Evolutionary conservation across 2,113 vertebrate genomes (phyloP), one percentile per base, ranked within the genome.

Genomic region (Diglossa brunneiventris): DNA sequence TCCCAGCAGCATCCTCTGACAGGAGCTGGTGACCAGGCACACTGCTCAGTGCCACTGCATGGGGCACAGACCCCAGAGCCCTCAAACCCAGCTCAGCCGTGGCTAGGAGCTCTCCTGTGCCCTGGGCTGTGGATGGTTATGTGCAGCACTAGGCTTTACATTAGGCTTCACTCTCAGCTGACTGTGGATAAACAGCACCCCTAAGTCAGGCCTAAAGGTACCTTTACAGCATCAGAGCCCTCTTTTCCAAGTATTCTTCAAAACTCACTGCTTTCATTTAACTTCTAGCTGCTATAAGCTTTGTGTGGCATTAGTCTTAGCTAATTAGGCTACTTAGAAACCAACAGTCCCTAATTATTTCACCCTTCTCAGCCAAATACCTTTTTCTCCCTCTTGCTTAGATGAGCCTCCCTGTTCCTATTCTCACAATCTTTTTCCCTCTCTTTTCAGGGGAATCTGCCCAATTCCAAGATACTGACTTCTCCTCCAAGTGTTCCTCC

Each of bases 381-480:
- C 2, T 42, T 28, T 24, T 35, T 8, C 15, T n/a, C 27, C 9
- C 17, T 31, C 22, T 66, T 44, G 22, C 26, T 39, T 26, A 16
- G 2, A 11, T n/a, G 4, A 79, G 4, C 35, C 24, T 82, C 23
- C 14, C 39, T 18, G 3, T 5, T 74, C 4, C 39, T 26, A 3
- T 1, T 19, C 20, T 39, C 75, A 55, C 5, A 67, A 26, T 1
- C 3, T 8, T 50, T 49, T 31, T 12, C 20, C 6, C 14, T 28
- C 28, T 58, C 75, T 37, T n/a, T 49, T 15, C 17, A 46, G 11
- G 16, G 1, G 2, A 10, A 7, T 10, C 6, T 13, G 4, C 6
- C 4, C 0, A 13, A 5, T 28, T 52, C 22, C 20, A 20, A 1
- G 10, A 11, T 0, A 9, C 4, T 2, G 4, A 2, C 23, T 16